Base-by-base conservation (phyloP, 2,113 vertebrate species). In the Nestor notabilis region DNA sequence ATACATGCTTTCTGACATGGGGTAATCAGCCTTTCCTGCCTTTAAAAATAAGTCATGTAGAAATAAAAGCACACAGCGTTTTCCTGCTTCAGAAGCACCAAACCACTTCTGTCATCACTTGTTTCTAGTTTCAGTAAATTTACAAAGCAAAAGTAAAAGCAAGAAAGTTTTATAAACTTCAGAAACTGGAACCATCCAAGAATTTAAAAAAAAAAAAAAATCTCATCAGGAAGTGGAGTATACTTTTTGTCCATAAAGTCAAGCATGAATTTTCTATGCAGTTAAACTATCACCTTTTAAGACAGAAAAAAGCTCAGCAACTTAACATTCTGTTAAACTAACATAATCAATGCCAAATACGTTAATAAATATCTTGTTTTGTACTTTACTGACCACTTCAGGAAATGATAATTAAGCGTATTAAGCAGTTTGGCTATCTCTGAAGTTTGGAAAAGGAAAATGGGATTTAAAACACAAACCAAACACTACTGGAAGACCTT, bases 101-200 rank as follows among this genome's bases (percentile, higher is more conserved):
- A 75, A 13, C 2, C 2, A 31, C 39, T 79, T 33, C 41, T 1
- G 3, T 13, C 37, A 35, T 41, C 0, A 0, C 43, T 37, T 25
- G 35, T 17, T 79, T 76, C 82, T 39, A 14, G 33, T 25, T 64
- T 68, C 52, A 39, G 6, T 31, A 43, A 19, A 11, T 39, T 80
- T 35, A 49, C 4, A 49, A 68, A 88, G 18, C 11, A 68, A 65
- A 7, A 56, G 17, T 27, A 72, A 77, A 56, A 37, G 13, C 33
- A 80, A 66, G 7, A 3, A 61, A 93, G 15, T 23, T 91, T 43
- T 44, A 39, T 74, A 74, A 37, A 74, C 24, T 83, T 80, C 56
- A 50, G 19, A 10, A 23, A 61, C 31, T n/a, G 33, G 8, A 77
- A 55, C 13, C 44, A 76, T 5, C 11, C 70, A 90, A 90, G 29